Evolutionary conservation across 2,888 invertebrate genomes (phyloP).

Genomic region (Rotaria socialis): DNA sequence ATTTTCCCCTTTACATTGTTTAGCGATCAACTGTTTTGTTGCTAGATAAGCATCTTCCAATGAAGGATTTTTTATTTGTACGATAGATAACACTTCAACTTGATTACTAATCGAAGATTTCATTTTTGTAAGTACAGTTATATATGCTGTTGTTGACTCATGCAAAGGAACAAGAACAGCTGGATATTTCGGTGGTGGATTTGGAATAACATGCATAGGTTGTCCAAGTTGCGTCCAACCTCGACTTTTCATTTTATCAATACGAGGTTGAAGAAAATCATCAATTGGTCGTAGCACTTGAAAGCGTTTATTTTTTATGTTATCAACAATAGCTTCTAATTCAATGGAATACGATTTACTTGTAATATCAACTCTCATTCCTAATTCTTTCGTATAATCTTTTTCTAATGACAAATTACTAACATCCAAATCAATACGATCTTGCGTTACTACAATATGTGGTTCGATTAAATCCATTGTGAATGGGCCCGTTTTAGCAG

Average conservation of each 20-base stretch:
- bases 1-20: constrained; percentile 6
- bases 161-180: background rate
- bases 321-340: constrained; percentile 29
- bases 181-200: constrained; percentile 32
- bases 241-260: background rate
- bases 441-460: constrained; percentile 12
- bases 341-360: background rate
- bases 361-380: constrained; percentile 32
- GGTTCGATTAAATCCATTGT: constrained; percentile 33
- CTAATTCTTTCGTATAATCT: constrained; percentile 35
- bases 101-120: background rate
- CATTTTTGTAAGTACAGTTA: background rate
- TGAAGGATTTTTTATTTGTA: constrained; percentile 22
- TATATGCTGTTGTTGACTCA: background rate
- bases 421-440: constrained; percentile 34
- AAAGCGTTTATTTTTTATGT: constrained; percentile 22
- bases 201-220: background rate
- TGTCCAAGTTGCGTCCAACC: constrained; percentile 8
- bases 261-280: background rate
- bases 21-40: background rate
- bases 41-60: background rate
- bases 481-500: background rate
- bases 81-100: background rate
- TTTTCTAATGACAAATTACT: constrained; percentile 34
- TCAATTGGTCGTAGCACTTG: constrained; percentile 6